Evolutionary conservation across 2,888 invertebrate genomes (phyloP).

Genomic region (Spisula subtruncata): DNA sequence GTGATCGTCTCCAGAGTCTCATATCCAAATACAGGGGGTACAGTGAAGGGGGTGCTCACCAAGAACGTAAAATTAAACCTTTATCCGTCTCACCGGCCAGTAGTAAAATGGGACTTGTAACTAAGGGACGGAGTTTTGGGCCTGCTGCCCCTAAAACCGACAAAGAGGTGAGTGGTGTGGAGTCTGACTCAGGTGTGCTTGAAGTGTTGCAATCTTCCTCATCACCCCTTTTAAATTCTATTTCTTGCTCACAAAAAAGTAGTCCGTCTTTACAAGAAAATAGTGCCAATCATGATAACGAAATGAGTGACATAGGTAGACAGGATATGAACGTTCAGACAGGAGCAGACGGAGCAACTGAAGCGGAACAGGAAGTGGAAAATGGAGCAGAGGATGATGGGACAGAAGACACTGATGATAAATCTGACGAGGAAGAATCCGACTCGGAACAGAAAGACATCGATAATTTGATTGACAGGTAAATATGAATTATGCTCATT

Average conservation of each 20-base stretch:
- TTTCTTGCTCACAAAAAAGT: conserved; percentile 55
- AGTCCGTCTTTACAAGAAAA: conserved; percentile 52
- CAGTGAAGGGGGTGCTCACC: conserved; percentile 72
- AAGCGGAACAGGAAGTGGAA: conserved; percentile 29
- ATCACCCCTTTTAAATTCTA: conserved; percentile 53
- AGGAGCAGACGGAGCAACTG: conserved; percentile 38
- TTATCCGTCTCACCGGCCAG: conserved; percentile 69
- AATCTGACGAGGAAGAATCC: conserved; percentile 72
- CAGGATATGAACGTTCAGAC: conserved; percentile 30
- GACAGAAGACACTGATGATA: conserved; percentile 67
- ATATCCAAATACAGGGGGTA: conserved; percentile 84
- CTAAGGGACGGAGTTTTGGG: conserved; percentile 77
- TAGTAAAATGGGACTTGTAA: conserved; percentile 78
- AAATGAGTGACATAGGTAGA: background rate
- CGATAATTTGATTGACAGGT: conserved; percentile 83
- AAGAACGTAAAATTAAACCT: conserved; percentile 77
- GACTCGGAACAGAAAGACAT: conserved; percentile 81
- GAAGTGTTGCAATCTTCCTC: conserved; percentile 45
- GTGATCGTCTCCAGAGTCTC: conserved; percentile 80
- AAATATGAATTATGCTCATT: conserved; percentile 47
- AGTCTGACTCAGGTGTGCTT: conserved; percentile 45
- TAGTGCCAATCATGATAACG: conserved; percentile 42
- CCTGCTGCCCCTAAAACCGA: conserved; percentile 77
- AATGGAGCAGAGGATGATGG: conserved; percentile 58
- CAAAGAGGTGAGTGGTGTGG: conserved; percentile 73